phyloP scores from a whole-genome alignment of 2,797 vertebrate species.

The Poecilia velifera region DNA sequence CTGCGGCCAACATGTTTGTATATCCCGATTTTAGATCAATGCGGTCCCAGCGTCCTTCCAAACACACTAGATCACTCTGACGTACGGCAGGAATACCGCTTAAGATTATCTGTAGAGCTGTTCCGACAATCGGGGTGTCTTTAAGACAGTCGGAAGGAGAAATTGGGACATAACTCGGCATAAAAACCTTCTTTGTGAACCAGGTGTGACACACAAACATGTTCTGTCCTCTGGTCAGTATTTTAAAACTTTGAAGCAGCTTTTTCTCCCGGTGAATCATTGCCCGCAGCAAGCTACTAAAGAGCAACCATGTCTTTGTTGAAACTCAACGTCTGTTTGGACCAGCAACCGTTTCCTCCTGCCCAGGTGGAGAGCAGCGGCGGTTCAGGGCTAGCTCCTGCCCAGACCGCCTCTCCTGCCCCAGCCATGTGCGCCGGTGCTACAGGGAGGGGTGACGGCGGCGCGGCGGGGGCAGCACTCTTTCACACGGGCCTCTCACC shows the following conservation, averaged over 20 bases:
- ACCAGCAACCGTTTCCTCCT: not conserved
- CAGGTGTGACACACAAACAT: not conserved
- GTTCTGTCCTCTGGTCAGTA: not conserved
- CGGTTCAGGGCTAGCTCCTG: slow-evolving; percentile 50
- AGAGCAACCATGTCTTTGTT: not conserved
- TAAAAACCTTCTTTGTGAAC: not conserved
- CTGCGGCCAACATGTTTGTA: not conserved
- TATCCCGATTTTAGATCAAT: not conserved
- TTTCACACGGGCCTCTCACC: slow-evolving; percentile 91
- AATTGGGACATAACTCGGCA: not conserved
- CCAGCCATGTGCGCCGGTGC: not conserved
- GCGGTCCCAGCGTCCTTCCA: not conserved
- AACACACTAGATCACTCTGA: not conserved
- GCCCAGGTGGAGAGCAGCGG: not conserved
- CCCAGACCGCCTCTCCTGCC: slow-evolving; percentile 28
- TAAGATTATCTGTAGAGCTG: not conserved
- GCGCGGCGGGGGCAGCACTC: slow-evolving; percentile 75
- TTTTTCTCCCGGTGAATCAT: not conserved
- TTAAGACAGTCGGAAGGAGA: not conserved
- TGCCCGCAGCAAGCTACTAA: not conserved
- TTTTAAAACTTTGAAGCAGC: not conserved
- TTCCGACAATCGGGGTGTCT: not conserved
- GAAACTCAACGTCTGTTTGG: not conserved
- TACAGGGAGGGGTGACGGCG: slow-evolving; percentile 39
- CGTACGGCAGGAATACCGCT: not conserved